Evolutionary conservation across 2,888 invertebrate genomes (phyloP).

Genomic region (Embidobia sp.): DNA sequence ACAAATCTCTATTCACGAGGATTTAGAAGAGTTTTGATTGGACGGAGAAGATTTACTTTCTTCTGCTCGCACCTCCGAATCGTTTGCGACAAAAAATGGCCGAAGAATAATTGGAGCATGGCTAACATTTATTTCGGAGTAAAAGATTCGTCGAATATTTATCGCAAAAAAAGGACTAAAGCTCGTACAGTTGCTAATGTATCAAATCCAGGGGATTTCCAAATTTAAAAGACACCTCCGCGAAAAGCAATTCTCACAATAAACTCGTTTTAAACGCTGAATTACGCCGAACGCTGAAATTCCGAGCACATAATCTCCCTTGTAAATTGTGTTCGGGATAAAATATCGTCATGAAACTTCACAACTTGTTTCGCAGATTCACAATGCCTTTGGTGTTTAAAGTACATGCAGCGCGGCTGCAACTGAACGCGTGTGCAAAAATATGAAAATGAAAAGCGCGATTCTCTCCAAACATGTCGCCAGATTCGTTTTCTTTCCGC

Average conservation of each 20-base stretch:
- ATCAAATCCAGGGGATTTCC: slow-evolving; percentile 12
- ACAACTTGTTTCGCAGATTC: slow-evolving; percentile 65
- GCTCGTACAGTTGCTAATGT: too few species aligned
- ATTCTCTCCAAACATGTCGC: slow-evolving; percentile 49
- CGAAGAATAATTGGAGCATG: too few species aligned
- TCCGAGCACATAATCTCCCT: slow-evolving; percentile 59
- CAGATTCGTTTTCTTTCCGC: slow-evolving; percentile 54
- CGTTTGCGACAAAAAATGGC: too few species aligned
- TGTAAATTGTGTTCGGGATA: slow-evolving; percentile 64
- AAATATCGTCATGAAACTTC: slow-evolving; percentile 65
- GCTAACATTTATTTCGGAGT: too few species aligned
- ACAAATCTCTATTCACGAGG: too few species aligned
- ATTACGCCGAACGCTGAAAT: slow-evolving; percentile 54
- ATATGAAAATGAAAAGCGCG: slow-evolving; percentile 64
- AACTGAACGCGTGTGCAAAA: slow-evolving; percentile 53
- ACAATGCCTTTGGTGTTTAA: slow-evolving; percentile 61
- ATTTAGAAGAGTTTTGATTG: too few species aligned
- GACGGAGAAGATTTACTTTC: too few species aligned
- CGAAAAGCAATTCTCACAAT: slow-evolving; percentile 42
- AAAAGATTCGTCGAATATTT: too few species aligned
- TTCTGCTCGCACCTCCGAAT: too few species aligned
- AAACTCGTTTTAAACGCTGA: slow-evolving; percentile 61
- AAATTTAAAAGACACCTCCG: slow-evolving; percentile 23
- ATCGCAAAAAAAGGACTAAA: too few species aligned
- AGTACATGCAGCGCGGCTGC: slow-evolving; percentile 36